phyloP scores from a whole-genome alignment of 1,140 invertebrate species.

The Rhyzopertha dominica region DNA sequence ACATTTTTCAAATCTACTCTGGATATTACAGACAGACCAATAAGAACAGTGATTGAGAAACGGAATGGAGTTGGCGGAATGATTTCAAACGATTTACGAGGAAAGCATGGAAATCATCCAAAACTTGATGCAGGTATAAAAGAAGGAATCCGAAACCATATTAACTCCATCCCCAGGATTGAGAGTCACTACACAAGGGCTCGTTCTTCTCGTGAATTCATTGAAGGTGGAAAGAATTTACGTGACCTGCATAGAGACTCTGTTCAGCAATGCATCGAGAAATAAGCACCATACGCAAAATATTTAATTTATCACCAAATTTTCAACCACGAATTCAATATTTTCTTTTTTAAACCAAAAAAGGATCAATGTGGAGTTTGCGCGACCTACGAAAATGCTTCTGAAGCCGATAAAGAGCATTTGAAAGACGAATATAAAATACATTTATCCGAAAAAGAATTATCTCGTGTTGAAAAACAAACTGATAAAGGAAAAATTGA shows the following conservation, averaged over 20 bases:
- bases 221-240: conserved; percentile 28
- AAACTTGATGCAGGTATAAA: conserved; percentile 13
- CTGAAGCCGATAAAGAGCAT: conserved; percentile 4
- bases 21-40: conserved; percentile 6
- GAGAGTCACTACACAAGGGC: conserved; percentile 10
- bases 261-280: conserved; percentile 19
- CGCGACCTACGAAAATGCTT: conserved; percentile 17
- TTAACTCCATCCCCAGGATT: conserved; percentile 9
- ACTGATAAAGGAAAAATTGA: conserved; percentile 9
- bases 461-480: conserved; percentile 9
- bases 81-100: no score
- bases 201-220: conserved; percentile 9
- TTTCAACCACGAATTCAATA: conserved; percentile 41
- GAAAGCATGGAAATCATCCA: conserved; percentile 11
- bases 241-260: conserved; percentile 40
- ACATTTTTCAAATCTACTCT: conserved; percentile 5
- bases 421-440: conserved; percentile 7
- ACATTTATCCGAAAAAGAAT: conserved; percentile 13
- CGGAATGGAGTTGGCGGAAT: no score
- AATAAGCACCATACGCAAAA: conserved; percentile 24
- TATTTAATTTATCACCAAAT: conserved; percentile 33
- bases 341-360: conserved; percentile 35
- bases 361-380: conserved; percentile 20
- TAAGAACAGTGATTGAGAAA: conserved; percentile 5
- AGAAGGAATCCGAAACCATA: conserved; percentile 7